Conservation (phyloP, 2,797 vertebrate species). For the Macropodus opercularis region DNA sequence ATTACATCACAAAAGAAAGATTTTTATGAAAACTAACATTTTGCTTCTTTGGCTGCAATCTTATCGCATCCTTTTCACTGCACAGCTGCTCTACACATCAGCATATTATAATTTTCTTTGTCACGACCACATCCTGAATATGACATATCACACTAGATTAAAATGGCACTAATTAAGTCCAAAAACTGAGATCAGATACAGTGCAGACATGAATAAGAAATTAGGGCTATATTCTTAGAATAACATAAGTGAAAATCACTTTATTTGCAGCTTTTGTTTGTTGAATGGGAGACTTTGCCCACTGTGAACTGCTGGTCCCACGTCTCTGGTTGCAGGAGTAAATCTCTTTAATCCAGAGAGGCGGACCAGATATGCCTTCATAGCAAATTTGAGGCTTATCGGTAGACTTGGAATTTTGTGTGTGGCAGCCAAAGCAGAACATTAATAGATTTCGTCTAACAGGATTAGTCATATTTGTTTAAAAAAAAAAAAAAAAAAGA, state of each 20-base stretch:
- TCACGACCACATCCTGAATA: constrained; percentile 36
- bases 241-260: constrained; percentile 24
- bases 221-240: constrained; percentile 21
- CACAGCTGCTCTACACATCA: constrained; percentile 28
- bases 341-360: constrained; percentile 79
- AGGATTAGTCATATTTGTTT: constrained; percentile 75
- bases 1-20: constrained; percentile 32
- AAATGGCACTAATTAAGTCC: constrained; percentile 44
- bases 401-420: constrained; percentile 70
- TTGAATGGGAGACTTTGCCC: constrained; percentile 44
- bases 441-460: constrained; percentile 78
- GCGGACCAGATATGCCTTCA: constrained; percentile 73
- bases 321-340: constrained; percentile 60
- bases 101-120: constrained; percentile 39
- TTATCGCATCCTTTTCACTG: constrained; percentile 42
- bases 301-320: constrained; percentile 63
- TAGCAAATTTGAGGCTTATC: constrained; percentile 80
- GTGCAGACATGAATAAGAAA: constrained; percentile 26
- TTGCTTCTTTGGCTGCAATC: constrained; percentile 17
- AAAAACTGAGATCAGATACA: constrained; percentile 31
- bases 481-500: constrained; percentile 47
- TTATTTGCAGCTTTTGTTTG: constrained; percentile 56
- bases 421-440: constrained; percentile 71
- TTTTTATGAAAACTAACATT: constrained; percentile 29
- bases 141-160: constrained; percentile 31